Evolutionary conservation across 2,113 vertebrate genomes (phyloP).

Genomic region (Morone saxatilis): DNA sequence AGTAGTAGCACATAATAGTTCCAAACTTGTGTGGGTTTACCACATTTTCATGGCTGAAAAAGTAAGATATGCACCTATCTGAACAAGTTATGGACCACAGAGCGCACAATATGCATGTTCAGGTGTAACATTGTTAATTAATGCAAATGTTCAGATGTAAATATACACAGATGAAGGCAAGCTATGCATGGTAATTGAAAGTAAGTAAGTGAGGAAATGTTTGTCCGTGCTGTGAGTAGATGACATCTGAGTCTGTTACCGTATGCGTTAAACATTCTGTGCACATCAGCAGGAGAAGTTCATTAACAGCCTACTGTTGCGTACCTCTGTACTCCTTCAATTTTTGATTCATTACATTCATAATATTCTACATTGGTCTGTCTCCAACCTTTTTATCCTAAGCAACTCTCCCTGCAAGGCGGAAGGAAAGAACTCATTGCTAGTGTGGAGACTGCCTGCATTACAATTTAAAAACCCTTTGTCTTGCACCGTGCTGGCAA

Average conservation of each 20-base stretch:
- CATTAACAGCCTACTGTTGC: constrained; percentile 70
- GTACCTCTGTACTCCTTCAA: constrained; percentile 69
- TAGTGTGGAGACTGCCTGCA: constrained; percentile 68
- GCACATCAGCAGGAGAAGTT: constrained; percentile 71
- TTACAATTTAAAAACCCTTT: constrained; percentile 82
- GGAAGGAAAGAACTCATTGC: constrained; percentile 80
- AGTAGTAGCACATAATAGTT: background rate
- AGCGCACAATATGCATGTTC: background rate
- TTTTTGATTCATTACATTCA: constrained; percentile 79
- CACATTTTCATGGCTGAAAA: background rate
- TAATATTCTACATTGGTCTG: constrained; percentile 80
- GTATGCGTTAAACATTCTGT: constrained; percentile 55
- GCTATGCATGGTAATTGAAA: constrained; percentile 39
- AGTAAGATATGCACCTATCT: background rate
- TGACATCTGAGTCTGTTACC: constrained; percentile 33
- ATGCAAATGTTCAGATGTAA: constrained; percentile 55
- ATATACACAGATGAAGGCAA: constrained; percentile 44
- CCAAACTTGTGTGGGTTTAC: background rate
- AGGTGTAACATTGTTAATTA: constrained; percentile 31
- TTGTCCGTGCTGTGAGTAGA: constrained; percentile 42
- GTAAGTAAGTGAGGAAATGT: constrained; percentile 37
- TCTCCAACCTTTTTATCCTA: constrained; percentile 72
- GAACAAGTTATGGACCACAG: constrained; percentile 5
- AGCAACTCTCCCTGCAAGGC: constrained; percentile 60
- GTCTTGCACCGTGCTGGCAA: constrained; percentile 74